Conservation (phyloP, 2,113 vertebrate species). For the Hemicordylus capensis region DNA sequence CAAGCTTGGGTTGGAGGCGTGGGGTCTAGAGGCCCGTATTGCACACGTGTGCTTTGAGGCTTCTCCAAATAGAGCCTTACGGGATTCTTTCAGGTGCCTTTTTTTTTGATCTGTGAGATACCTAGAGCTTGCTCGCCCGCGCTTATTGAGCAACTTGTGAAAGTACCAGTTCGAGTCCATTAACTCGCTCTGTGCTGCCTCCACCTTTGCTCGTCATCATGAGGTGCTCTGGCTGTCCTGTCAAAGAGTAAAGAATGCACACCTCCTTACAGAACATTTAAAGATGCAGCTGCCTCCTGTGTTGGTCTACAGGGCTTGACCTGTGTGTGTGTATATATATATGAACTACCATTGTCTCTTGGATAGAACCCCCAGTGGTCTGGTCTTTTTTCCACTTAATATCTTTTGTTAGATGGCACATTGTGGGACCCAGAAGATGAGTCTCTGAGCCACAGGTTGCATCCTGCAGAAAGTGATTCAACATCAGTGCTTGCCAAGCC, state of each 20-base stretch:
- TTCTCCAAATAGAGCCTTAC: not conserved
- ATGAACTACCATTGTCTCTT: not conserved
- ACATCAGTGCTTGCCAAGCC: not conserved
- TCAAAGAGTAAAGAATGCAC: not conserved
- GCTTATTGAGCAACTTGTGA: not conserved
- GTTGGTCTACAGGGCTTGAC: not conserved
- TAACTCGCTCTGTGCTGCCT: not conserved
- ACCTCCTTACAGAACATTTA: not conserved
- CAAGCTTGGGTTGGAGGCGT: not conserved
- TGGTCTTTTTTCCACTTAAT: not conserved
- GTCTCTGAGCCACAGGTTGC: too few species aligned
- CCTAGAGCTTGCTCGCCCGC: not conserved
- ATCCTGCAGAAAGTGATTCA: not conserved
- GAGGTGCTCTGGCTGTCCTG: not conserved
- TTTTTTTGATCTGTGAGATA: not conserved
- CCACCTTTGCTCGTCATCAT: not conserved
- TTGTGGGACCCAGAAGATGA: not conserved
- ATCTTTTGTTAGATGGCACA: not conserved
- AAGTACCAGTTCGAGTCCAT: not conserved
- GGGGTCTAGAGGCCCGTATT: not conserved
- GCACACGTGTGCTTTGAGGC: not conserved
- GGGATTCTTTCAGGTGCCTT: not conserved
- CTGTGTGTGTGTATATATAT: too few species aligned
- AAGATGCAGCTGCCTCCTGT: not conserved
- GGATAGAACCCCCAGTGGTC: not conserved